A percentile compares a stretch with the other conserved stretches of the same genome.
Conservation (phyloP, 2,797 vertebrate genomes). For the Heliangelus exortis region DNA sequence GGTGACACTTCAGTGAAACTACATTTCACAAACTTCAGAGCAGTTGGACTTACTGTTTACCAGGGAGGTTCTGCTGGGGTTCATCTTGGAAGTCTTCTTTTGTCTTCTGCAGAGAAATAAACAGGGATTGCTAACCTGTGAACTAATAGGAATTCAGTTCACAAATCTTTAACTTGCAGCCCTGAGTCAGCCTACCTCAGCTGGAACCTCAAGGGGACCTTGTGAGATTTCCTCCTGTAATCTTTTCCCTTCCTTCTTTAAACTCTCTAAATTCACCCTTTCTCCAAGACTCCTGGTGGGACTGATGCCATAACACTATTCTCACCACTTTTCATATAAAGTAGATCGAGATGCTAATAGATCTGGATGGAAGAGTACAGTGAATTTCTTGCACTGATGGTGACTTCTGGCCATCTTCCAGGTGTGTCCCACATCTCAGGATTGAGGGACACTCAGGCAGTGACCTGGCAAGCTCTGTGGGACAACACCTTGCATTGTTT, state of each 20-base stretch:
- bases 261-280: not conserved
- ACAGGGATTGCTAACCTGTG: not conserved
- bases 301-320: not conserved
- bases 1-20: not conserved
- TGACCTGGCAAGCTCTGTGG: not conserved
- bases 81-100: not conserved
- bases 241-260: not conserved
- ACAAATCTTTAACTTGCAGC: not conserved
- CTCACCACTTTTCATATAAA: not conserved
- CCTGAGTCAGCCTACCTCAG: not conserved
- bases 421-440: not conserved
- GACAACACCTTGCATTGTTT: not conserved
- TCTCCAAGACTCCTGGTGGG: accelerated
- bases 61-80: not conserved
- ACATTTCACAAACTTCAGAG: not conserved
- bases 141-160: not conserved
- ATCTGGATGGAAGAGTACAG: not conserved
- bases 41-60: not conserved
- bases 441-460: accelerated
- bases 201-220: not conserved
- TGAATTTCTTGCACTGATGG: not conserved
- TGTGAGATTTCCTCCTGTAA: not conserved
- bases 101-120: not conserved
- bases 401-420: not conserved
- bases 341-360: not conserved